phyloP scores from a whole-genome alignment of 1,140 invertebrate species.

The Drosophila dunni region DNA sequence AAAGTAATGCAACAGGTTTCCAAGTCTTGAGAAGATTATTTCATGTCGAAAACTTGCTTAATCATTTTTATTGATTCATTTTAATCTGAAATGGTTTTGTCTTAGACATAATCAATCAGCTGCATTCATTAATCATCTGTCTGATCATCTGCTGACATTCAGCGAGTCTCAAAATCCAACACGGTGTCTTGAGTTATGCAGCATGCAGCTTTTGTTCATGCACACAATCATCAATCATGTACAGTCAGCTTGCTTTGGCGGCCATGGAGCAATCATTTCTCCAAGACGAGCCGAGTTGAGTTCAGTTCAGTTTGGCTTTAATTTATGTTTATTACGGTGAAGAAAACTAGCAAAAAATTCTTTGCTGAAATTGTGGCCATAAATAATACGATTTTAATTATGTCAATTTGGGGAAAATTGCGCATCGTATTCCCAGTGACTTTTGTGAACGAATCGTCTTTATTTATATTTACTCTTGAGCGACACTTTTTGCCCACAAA shows the following conservation, averaged over 20 bases:
- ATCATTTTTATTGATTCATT: constrained; percentile 13
- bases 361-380: constrained; percentile 30
- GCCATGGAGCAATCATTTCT: constrained; percentile 10
- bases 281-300: not conserved
- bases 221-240: constrained; percentile 59
- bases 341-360: constrained; percentile 1
- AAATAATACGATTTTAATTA: constrained; percentile 79
- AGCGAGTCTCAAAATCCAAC: constrained; percentile 26
- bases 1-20: constrained; percentile 7
- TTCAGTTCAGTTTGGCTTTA: constrained; percentile 38
- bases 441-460: constrained; percentile 16
- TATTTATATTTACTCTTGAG: constrained; percentile 38
- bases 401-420: constrained; percentile 61
- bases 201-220: constrained; percentile 52
- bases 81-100: constrained; percentile 26
- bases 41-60: constrained; percentile 6
- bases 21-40: not conserved
- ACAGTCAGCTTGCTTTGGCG: constrained; percentile 53
- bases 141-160: constrained; percentile 70
- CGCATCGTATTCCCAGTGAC: constrained; percentile 24
- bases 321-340: constrained; percentile 71
- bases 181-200: constrained; percentile 41
- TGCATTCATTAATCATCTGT: constrained; percentile 64
- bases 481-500: constrained; percentile 44
- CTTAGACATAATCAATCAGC: constrained; percentile 58